phyloP scores from a whole-genome alignment of 2,113 vertebrate genomes.

The Elachura formosa region DNA sequence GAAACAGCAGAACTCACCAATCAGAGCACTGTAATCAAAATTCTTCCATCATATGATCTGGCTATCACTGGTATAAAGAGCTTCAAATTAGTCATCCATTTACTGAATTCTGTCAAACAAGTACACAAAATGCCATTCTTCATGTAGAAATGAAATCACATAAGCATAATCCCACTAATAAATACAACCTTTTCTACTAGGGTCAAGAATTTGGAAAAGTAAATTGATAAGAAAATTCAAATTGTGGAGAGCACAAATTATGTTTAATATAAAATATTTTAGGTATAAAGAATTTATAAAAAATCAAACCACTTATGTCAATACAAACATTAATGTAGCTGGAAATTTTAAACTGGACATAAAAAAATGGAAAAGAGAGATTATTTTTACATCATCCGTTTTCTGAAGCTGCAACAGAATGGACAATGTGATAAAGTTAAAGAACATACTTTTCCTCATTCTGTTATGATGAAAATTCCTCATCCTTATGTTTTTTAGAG shows the following conservation, averaged over 20 bases:
- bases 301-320: not conserved
- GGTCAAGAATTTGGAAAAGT: not conserved
- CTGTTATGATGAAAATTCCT: not conserved
- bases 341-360: constrained; percentile 1
- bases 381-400: not conserved
- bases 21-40: not conserved
- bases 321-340: constrained; percentile 24
- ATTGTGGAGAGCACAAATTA: not conserved
- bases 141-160: not conserved
- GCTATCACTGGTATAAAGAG: not conserved
- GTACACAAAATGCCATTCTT: not conserved
- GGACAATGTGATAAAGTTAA: not conserved
- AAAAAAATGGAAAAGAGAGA: not conserved
- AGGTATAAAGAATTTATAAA: not conserved
- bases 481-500: not conserved
- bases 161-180: not conserved
- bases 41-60: not conserved
- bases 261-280: not conserved
- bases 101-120: not conserved
- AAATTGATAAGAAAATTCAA: not conserved
- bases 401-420: not conserved
- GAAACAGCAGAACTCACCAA: not conserved
- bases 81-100: not conserved
- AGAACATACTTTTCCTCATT: not conserved
- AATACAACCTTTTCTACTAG: not conserved